Evolutionary conservation across 2,113 vertebrate species (phyloP).

Genomic region (Sinocyclocheilus anophthalmus): DNA sequence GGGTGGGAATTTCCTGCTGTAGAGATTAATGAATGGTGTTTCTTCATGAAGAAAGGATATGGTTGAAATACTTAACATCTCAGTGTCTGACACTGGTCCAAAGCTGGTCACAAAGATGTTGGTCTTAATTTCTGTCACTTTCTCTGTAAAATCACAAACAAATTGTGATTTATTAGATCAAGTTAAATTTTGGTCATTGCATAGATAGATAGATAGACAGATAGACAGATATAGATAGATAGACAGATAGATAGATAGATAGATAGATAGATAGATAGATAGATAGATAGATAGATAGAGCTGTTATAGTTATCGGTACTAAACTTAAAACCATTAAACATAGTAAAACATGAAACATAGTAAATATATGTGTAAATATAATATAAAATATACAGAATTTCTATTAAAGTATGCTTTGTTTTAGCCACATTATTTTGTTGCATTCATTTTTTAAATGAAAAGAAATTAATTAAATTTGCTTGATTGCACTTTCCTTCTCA

Average conservation of each 20-base stretch:
- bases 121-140: conserved; percentile 95
- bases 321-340: too few relatives aligned
- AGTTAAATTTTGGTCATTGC: too few relatives aligned
- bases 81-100: conserved; percentile 93
- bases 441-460: not conserved
- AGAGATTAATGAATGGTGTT: conserved; percentile 16
- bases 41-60: conserved; percentile 1
- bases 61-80: conserved; percentile 83
- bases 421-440: not conserved
- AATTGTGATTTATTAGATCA: not conserved
- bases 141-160: conserved; percentile 75
- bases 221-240: too few relatives aligned
- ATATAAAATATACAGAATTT: not conserved
- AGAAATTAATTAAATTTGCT: not conserved
- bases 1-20: conserved; percentile 5
- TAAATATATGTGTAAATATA: not conserved
- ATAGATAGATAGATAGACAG: too few relatives aligned
- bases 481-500: conserved; percentile 22
- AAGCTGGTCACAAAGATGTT: conserved; percentile 99
- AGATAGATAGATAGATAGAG: too few relatives aligned
- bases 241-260: too few relatives aligned
- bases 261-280: too few relatives aligned
- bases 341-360: too few relatives aligned
- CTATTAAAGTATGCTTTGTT: not conserved
- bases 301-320: too few relatives aligned